Evolutionary conservation across 2,797 vertebrate genomes (phyloP), one percentile per base, ranked within the genome.

Genomic region (Coregonus suidteri): DNA sequence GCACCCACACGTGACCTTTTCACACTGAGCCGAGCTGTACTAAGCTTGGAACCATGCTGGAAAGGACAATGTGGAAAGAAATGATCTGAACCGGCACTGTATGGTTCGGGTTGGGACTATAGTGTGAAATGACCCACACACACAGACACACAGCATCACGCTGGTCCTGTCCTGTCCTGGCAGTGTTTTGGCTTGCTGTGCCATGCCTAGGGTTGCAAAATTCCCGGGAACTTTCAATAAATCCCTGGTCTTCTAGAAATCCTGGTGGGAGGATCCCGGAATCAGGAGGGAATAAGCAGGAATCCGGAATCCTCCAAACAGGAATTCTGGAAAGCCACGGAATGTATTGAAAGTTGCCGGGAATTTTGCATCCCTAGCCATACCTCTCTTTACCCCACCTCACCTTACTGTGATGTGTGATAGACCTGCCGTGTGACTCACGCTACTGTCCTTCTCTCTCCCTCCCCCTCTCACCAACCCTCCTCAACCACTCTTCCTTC

Each of bases 381-480:
- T 34, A 9, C 9, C 18, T 3, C 16, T 71, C 71, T 6, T 75
- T 79, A 4, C 80, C 72, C 76, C 56, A 15, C 41, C 18, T 66
- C 41, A 18, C 59, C 78, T 54, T 92, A 93, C 92, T 85, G 89
- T 96, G 89, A 90, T 74, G 72, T 91, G 89, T 91, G 86, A 93
- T 93, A 94, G 91, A 94, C 94, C 95, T 96, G 93, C 95, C 96
- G 94, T 95, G 92, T 94, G 92, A 92, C 92, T 93, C 92, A 93
- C 89, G 79, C 92, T 92, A 73, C 88, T 95, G 92, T 97, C 97
- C 97, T 98, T 99, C 94, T 99, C 96, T 99, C 95, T 95, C 93
- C 93, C 77, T 56, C 81, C 78, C 88, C 76, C 90, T 92, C 92
- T 93, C 90, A 93, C 93, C 94, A 94, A 93, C 91, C 85, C 95